Evolutionary conservation across 2,113 vertebrate species (phyloP), one percentile per base, ranked within the genome.

Genomic region (Spermophilus dauricus): DNA sequence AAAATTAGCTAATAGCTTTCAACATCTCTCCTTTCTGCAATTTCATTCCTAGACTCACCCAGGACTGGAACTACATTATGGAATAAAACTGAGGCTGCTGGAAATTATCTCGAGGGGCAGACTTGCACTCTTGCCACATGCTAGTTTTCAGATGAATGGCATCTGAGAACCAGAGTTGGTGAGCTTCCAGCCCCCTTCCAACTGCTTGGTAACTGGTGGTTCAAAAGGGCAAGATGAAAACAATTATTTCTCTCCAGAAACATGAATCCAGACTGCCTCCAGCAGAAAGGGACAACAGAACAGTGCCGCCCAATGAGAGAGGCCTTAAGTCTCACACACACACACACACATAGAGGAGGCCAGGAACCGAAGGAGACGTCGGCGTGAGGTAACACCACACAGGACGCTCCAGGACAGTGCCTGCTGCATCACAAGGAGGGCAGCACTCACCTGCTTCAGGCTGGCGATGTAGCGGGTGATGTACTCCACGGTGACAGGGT

Each of bases 391-490:
- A 0, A 4, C 2, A 11, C 0, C 8, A 28, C 8, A 28, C 4
- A 28, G n/a, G 70, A 32, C 22, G 0, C 18, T 13, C 51, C 17
- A 3, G 4, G 8, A 37, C 34, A 13, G 34, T 1, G 10, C 20
- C 53, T 0, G 13, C 42, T 22, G 45, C 1, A 1, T 17, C 7
- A 1, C 22, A 0, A 8, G 28, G 26, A 10, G 13, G 45, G 87
- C 53, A 32, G 30, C 3, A 1, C 48, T 32, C 73, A 99, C 99
- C 99, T 99, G 99, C 93, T 99, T 99, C 89, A 99, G 98, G 78
- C 98, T 99, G 86, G 99, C 99, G 0, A 99, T 99, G 96, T 99
- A 99, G 45, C 99, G 99, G 0, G 99, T 99, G 98, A 99, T 99
- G 97, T 99, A 99, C 94, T 99, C 99, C 97, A 99, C 99, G 0